phyloP scores from a whole-genome alignment of 2,113 vertebrate species.

The Solea senegalensis region DNA sequence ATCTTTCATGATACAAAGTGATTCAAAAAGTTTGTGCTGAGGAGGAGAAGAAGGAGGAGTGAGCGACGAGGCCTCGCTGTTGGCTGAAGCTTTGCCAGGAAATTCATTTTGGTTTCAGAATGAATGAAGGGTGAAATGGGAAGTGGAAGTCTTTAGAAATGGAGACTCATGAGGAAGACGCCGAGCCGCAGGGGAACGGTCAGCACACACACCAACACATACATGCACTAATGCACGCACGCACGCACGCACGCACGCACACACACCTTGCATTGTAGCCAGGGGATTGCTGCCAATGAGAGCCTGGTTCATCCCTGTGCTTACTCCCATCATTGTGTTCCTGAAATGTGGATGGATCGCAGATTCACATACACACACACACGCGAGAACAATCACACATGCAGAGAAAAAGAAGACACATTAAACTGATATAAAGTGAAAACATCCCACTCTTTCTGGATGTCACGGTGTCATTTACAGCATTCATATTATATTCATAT shows the following conservation, averaged over 20 bases:
- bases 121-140: slow-evolving; percentile 64
- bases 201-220: slow-evolving; percentile 76
- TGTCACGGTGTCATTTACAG: slow-evolving; percentile 1
- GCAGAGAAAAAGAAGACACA: slow-evolving; percentile 38
- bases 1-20: slow-evolving; percentile 66
- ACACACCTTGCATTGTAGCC: slow-evolving; percentile 95
- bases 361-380: slow-evolving; percentile 38
- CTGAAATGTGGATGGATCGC: slow-evolving; percentile 76
- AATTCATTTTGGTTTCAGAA: slow-evolving; percentile 57
- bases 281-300: slow-evolving; percentile 89
- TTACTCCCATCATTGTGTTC: slow-evolving; percentile 91
- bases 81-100: slow-evolving; percentile 41
- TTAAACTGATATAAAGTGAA: no score
- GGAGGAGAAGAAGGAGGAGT: slow-evolving; percentile 19
- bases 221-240: slow-evolving; percentile 22
- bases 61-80: slow-evolving; percentile 8
- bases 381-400: slow-evolving; percentile 14
- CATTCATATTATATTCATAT: no score
- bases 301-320: slow-evolving; percentile 89
- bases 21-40: slow-evolving; percentile 63
- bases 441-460: no score
- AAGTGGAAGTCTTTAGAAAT: slow-evolving; percentile 56
- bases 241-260: slow-evolving; percentile 28
- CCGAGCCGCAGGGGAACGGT: slow-evolving; percentile 14
- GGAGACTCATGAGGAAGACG: slow-evolving; percentile 38